These are phyloP conservation scores for Hyperoplus immaculatus DNA, from an alignment of 2,797 vertebrate species.

Conservation along the genomic window DNA sequence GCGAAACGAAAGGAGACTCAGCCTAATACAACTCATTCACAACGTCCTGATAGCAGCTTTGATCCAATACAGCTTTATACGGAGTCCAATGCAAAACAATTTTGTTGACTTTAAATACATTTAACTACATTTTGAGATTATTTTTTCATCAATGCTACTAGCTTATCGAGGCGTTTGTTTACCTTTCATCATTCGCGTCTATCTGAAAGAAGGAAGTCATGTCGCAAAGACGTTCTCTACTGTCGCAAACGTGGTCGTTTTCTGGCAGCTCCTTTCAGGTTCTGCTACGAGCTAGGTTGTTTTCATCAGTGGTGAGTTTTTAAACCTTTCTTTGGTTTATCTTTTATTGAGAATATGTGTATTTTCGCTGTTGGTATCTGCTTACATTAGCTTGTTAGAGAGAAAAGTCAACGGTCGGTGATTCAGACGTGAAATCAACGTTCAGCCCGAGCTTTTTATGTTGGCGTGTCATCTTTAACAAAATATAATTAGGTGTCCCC, in stretches of 20 bases:
- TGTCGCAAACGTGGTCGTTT: conserved; percentile 28
- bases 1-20: conserved; percentile 7
- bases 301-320: conserved; percentile 60
- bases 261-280: conserved; percentile 4
- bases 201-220: conserved; percentile 15
- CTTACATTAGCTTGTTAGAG: neutral
- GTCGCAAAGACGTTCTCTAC: conserved; percentile 48
- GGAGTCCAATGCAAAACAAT: fast-evolving
- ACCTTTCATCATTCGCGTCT: conserved; percentile 46
- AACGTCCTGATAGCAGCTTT: neutral
- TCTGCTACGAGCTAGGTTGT: conserved; percentile 36
- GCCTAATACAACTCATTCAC: neutral
- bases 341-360: fast-evolving
- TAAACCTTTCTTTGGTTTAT: neutral
- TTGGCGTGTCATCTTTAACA: neutral
- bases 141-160: neutral
- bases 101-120: neutral
- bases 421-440: neutral
- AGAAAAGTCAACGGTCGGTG: conserved; percentile 5
- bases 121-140: neutral
- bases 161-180: conserved; percentile 56
- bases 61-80: fast-evolving
- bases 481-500: too few species aligned
- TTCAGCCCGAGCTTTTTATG: neutral
- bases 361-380: neutral